These are phyloP conservation scores for Cheilosia impressa DNA, from an alignment of 2,888 invertebrate species.

Conservation along the genomic window DNA sequence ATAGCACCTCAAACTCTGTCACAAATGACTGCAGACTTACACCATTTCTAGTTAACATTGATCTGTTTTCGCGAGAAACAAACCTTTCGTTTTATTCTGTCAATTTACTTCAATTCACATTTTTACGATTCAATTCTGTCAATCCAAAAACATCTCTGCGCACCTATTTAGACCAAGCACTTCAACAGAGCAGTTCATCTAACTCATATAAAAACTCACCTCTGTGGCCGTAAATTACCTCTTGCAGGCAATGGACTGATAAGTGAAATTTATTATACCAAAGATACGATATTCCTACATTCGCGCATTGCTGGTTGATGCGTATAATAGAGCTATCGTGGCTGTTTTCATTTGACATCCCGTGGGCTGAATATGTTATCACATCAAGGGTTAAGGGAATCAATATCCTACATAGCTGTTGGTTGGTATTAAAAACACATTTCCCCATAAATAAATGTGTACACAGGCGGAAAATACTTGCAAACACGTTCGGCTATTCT, in stretches of 20 bases:
- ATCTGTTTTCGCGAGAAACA: no score
- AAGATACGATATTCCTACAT: conserved; percentile 15
- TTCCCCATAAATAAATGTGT: conserved; percentile 28
- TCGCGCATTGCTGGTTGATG: conserved; percentile 4
- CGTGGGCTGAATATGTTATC: conserved; percentile 59
- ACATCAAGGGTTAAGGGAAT: conserved; percentile 40
- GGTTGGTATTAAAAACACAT: conserved; percentile 31
- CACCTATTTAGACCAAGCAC: background rate
- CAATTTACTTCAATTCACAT: no score
- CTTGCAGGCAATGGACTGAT: conserved; percentile 60
- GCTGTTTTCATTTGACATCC: conserved; percentile 29
- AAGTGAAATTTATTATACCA: conserved; percentile 61
- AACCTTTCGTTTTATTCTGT: no score
- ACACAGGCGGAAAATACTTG: background rate
- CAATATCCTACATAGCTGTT: conserved; percentile 19
- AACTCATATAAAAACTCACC: background rate
- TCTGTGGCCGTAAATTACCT: conserved; percentile 50
- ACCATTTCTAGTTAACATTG: no score
- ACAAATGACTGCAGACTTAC: no score
- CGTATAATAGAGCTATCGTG: conserved; percentile 13
- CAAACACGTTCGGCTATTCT: conserved; percentile 30
- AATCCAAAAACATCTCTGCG: no score
- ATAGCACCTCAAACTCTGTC: no score
- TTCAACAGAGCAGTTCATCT: background rate
- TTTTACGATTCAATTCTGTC: no score